Conservation (phyloP, 1,140 invertebrate genomes). For the Saxidomus purpurata region DNA sequence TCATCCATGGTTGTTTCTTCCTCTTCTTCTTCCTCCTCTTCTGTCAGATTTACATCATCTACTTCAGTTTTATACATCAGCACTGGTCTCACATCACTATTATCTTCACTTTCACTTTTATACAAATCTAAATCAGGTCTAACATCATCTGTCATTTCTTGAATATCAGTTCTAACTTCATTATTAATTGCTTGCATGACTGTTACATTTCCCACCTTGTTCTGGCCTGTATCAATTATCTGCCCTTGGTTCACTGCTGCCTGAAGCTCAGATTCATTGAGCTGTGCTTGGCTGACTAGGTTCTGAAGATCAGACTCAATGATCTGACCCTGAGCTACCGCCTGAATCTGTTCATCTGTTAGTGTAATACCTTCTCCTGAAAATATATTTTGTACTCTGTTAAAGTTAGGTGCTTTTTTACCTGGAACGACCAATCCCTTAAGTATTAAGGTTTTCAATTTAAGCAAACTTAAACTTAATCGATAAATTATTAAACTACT, state of each 20-base stretch:
- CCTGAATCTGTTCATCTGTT: constrained; percentile 44
- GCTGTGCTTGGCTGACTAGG: constrained; percentile 26
- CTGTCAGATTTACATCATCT: neutral
- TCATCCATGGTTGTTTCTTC: constrained; percentile 32
- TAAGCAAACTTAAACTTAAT: no score
- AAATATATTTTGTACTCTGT: no score
- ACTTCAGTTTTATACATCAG: constrained; percentile 36
- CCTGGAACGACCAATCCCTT: no score
- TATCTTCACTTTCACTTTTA: constrained; percentile 33
- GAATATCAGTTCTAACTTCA: neutral
- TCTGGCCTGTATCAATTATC: neutral
- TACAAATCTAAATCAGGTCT: neutral
- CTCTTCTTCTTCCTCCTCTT: constrained; percentile 44
- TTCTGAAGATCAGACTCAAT: constrained; percentile 37
- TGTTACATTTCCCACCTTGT: neutral
- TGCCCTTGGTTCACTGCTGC: constrained; percentile 6
- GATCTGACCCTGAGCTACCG: constrained; percentile 38
- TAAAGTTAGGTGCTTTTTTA: no score
- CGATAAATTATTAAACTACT: no score
- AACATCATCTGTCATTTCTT: neutral
- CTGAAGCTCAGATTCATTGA: constrained; percentile 3
- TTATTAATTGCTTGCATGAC: neutral
- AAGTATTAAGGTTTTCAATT: no score
- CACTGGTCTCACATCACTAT: neutral
- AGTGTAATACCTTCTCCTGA: constrained; percentile 31